Evolutionary conservation across 2,888 invertebrate genomes (phyloP).

Genomic region (Leucozona laternaria): DNA sequence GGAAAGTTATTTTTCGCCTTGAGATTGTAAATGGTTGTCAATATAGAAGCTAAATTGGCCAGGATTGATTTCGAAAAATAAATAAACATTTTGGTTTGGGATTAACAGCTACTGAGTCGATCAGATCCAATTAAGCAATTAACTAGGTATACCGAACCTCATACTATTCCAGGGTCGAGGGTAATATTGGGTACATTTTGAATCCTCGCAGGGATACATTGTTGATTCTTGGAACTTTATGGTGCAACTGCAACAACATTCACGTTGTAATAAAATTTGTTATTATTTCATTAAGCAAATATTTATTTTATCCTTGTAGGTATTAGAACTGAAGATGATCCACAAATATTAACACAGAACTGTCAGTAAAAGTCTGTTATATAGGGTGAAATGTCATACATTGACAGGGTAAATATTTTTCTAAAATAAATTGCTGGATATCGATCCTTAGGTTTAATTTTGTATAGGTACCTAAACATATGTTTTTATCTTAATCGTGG

Average conservation of each 20-base stretch:
- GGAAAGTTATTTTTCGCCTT: slow-evolving; percentile 37
- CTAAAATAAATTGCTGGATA: neutral
- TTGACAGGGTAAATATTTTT: neutral
- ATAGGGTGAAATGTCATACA: neutral
- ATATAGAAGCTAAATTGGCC: slow-evolving; percentile 66
- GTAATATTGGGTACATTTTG: neutral
- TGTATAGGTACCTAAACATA: no score
- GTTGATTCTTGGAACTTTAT: slow-evolving; percentile 31
- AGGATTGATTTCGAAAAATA: slow-evolving; percentile 67
- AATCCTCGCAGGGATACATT: neutral
- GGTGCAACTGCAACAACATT: slow-evolving; percentile 58
- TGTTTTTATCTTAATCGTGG: no score
- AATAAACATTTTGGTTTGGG: slow-evolving; percentile 73
- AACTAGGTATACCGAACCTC: neutral
- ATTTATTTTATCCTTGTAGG: slow-evolving; percentile 15
- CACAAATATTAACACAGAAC: neutral
- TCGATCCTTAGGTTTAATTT: neutral
- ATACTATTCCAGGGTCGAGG: neutral
- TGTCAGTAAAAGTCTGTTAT: neutral
- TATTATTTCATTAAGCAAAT: neutral
- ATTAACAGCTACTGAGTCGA: slow-evolving; percentile 74
- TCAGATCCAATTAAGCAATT: slow-evolving; percentile 74
- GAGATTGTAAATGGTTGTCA: slow-evolving; percentile 70
- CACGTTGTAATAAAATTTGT: neutral
- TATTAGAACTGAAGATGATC: neutral